Evolutionary conservation across 1,140 invertebrate species (phyloP).

Genomic region (Drosophila biarmipes): DNA sequence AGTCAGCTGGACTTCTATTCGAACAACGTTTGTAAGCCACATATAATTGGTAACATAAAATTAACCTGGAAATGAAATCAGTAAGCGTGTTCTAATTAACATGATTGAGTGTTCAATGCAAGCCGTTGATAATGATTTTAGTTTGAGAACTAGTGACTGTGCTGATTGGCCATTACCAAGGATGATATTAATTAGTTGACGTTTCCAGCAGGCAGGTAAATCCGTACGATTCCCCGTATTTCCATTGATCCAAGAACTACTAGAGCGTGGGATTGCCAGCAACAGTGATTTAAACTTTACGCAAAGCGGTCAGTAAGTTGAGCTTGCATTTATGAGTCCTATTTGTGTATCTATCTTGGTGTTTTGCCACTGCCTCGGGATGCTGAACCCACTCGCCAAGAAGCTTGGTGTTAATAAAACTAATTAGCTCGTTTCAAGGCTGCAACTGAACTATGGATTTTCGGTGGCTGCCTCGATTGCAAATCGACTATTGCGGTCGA

Average conservation of each 20-base stretch:
- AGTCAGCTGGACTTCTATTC: neutral
- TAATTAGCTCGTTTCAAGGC: slow-evolving; percentile 19
- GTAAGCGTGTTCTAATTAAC: neutral
- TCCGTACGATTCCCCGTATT: neutral
- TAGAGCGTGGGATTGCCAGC: neutral
- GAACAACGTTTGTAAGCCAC: neutral
- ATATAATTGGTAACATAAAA: neutral
- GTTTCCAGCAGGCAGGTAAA: neutral
- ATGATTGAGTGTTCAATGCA: neutral
- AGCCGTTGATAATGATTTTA: no score
- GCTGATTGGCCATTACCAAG: neutral
- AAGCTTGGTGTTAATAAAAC: slow-evolving; percentile 29
- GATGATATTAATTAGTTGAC: neutral
- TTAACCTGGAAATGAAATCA: neutral
- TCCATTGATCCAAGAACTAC: neutral
- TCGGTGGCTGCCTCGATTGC: neutral
- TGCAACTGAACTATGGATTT: slow-evolving; percentile 10
- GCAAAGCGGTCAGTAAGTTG: slow-evolving; percentile 1
- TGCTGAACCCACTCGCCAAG: neutral
- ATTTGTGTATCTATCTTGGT: neutral
- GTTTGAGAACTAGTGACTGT: neutral
- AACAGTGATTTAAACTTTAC: neutral
- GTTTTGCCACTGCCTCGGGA: neutral
- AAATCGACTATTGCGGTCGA: neutral
- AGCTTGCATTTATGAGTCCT: slow-evolving; percentile 1